These are phyloP conservation scores for Brachyhypopomus occidentalis DNA, from an alignment of 2,113 vertebrate genomes.

Conservation along the genomic window DNA sequence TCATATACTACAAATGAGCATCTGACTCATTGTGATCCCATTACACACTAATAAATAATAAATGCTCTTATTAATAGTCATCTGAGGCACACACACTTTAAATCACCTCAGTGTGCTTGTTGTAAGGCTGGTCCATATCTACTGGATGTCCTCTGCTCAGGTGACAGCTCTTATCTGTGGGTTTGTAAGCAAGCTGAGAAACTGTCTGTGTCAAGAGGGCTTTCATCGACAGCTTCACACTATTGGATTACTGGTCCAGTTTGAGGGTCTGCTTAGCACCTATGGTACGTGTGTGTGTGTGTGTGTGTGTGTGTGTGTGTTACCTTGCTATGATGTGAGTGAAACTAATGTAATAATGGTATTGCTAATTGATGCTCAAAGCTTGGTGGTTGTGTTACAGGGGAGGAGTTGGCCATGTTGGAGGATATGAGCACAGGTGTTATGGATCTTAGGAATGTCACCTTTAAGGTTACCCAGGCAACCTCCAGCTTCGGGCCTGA, in stretches of 20 bases:
- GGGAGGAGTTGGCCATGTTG: conserved; percentile 95
- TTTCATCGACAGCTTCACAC: conserved; percentile 95
- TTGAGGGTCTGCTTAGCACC: conserved; percentile 94
- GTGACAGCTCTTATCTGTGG: conserved; percentile 95
- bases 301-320: neutral
- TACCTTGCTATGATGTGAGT: neutral
- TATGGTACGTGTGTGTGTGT: conserved; percentile 79
- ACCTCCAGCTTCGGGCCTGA: conserved; percentile 83
- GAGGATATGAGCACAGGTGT: conserved; percentile 98
- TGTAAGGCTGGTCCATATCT: neutral
- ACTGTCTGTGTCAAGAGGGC: conserved; percentile 88
- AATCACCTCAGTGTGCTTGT: neutral
- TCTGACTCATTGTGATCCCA: no score
- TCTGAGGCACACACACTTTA: neutral
- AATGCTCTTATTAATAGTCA: no score
- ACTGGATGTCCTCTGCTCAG: conserved; percentile 64
- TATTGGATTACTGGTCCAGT: conserved; percentile 94
- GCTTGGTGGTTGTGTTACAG: conserved; percentile 64
- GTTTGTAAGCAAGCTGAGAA: conserved; percentile 93
- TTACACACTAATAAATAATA: no score
- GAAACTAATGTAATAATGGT: neutral
- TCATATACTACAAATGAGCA: no score
- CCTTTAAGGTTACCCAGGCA: conserved; percentile 97
- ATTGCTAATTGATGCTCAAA: neutral
- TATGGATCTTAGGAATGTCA: conserved; percentile 96